phyloP scores from a whole-genome alignment of 2,888 invertebrate genomes.

The Drosophila austrosaltans region DNA sequence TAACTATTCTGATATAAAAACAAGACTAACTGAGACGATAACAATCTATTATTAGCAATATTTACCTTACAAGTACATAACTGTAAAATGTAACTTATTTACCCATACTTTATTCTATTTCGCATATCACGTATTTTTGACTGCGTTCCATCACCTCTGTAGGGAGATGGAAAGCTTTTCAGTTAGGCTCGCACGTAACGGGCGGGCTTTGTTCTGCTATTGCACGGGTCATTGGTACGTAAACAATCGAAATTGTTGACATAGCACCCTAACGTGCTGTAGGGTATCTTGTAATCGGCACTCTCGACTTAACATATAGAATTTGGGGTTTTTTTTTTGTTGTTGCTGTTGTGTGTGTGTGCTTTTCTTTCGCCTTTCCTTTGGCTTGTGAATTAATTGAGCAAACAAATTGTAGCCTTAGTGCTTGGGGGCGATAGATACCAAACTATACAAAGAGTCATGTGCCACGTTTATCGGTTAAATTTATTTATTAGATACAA shows the following conservation, averaged over 20 bases:
- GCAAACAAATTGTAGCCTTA: conserved; percentile 41
- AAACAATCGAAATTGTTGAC: background rate
- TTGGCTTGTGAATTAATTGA: conserved; percentile 56
- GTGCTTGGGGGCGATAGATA: conserved; percentile 11
- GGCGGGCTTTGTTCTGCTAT: background rate
- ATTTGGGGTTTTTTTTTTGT: conserved; percentile 17
- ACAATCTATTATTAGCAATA: conserved; percentile 1
- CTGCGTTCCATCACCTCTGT: too few relatives aligned
- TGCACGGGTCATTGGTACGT: background rate
- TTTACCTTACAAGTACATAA: background rate
- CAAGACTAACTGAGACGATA: background rate
- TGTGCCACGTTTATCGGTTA: conserved; percentile 51
- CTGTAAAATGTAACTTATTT: background rate
- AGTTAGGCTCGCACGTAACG: background rate
- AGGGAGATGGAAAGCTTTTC: too few relatives aligned
- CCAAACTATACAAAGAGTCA: conserved; percentile 53
- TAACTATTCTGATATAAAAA: background rate
- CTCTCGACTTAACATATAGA: background rate
- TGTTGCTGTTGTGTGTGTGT: conserved; percentile 13
- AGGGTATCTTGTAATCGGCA: conserved; percentile 9
- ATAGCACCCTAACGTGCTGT: background rate
- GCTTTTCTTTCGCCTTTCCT: conserved; percentile 17
- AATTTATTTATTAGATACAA: conserved; percentile 55
- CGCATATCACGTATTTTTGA: background rate
- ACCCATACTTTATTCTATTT: background rate